Evolutionary conservation across 2,888 invertebrate genomes (phyloP).

Genomic region (Laothoe populi): DNA sequence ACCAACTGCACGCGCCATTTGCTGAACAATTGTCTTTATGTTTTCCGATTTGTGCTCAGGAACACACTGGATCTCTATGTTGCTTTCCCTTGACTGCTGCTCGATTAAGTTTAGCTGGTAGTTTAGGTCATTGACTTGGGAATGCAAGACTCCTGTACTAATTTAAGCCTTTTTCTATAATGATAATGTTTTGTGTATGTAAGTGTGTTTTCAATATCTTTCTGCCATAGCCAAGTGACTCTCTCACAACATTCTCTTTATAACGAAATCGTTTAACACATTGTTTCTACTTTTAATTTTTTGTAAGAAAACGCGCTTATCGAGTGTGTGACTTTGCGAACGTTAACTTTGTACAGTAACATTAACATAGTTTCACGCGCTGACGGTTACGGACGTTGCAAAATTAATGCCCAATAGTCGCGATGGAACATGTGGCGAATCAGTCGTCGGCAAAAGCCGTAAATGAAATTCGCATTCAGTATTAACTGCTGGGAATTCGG

Average conservation of each 20-base stretch:
- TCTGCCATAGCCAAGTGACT: neutral
- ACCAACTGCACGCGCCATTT: too few species aligned
- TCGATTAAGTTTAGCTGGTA: too few species aligned
- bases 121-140: too few species aligned
- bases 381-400: conserved; percentile 63
- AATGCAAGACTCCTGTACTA: too few species aligned
- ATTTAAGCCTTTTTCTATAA: too few species aligned
- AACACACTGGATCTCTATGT: too few species aligned
- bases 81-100: too few species aligned
- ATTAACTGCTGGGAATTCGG: conserved; percentile 74
- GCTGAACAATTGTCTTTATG: too few species aligned
- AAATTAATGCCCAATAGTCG: conserved; percentile 64
- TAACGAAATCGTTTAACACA: neutral
- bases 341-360: conserved; percentile 47
- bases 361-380: conserved; percentile 71
- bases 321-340: conserved; percentile 40
- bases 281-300: conserved; percentile 14
- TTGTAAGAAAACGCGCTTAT: conserved; percentile 21
- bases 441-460: conserved; percentile 60
- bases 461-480: conserved; percentile 67
- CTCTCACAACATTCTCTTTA: neutral
- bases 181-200: too few species aligned
- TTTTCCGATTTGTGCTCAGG: too few species aligned
- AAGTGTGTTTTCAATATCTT: too few species aligned
- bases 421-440: conserved; percentile 60